phyloP scores from a whole-genome alignment of 2,113 vertebrate genomes.

The Aviceda subcristata region DNA sequence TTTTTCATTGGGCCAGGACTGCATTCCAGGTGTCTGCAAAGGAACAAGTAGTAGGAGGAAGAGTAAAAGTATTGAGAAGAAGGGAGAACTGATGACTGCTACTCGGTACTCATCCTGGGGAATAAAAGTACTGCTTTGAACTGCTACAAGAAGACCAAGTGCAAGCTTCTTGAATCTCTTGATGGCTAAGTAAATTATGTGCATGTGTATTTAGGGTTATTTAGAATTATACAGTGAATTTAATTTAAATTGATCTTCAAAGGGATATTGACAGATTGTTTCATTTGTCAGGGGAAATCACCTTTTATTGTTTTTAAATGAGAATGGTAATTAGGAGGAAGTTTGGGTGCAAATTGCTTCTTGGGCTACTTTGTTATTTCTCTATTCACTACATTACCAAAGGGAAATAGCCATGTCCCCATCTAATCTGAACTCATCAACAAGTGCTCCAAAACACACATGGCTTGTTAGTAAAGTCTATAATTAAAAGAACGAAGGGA shows the following conservation, averaged over 20 bases:
- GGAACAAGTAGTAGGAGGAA: neutral
- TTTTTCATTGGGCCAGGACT: neutral
- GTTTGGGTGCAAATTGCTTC: conserved; percentile 32
- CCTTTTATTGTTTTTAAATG: conserved; percentile 62
- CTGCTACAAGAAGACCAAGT: neutral
- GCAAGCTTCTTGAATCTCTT: neutral
- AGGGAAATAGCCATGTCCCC: conserved; percentile 7
- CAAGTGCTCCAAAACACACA: conserved; percentile 9
- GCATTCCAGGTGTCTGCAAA: neutral
- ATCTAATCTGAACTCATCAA: conserved; percentile 8
- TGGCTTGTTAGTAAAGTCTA: neutral
- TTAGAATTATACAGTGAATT: conserved; percentile 29
- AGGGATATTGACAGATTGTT: conserved; percentile 30
- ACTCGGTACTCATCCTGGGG: neutral
- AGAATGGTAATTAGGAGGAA: conserved; percentile 49
- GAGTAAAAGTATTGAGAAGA: neutral
- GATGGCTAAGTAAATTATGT: conserved; percentile 3
- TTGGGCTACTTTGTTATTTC: conserved; percentile 3
- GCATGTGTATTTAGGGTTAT: neutral
- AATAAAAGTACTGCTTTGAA: neutral
- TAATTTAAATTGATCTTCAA: conserved; percentile 55
- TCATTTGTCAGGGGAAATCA: conserved; percentile 52
- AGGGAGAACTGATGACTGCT: neutral
- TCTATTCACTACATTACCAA: neutral
- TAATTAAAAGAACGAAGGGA: neutral